Percentiles rank a stretch among this genome's conserved stretches.
Evolutionary conservation across 2,888 invertebrate genomes (phyloP).

Genomic region (Miltochrista miniata): DNA sequence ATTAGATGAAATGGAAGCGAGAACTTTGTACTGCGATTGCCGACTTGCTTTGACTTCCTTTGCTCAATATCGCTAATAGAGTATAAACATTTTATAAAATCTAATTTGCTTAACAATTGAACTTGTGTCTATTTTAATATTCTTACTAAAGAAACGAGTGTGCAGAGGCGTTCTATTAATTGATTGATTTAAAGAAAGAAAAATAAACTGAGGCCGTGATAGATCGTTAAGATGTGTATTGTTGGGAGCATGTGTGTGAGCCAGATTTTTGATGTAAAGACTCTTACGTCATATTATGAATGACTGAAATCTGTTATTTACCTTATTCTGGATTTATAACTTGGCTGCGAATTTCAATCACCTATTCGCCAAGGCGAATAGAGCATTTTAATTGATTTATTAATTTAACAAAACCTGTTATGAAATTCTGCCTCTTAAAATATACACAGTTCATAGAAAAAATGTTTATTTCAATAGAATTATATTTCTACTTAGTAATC

Average conservation of each 20-base stretch:
- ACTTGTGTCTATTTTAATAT: constrained; percentile 7
- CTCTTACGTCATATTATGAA: constrained; percentile 19
- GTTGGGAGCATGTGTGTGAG: constrained; percentile 20
- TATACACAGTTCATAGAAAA: too few relatives aligned
- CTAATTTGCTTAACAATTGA: not conserved
- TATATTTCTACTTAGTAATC: too few relatives aligned
- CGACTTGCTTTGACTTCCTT: constrained; percentile 5
- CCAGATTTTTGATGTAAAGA: constrained; percentile 25
- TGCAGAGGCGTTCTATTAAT: constrained; percentile 19
- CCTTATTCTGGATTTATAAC: not conserved
- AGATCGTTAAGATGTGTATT: constrained; percentile 28
- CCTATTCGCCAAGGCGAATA: too few relatives aligned
- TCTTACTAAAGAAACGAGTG: constrained; percentile 11
- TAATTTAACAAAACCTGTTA: too few relatives aligned
- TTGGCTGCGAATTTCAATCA: not conserved
- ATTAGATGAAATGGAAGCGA: constrained; percentile 25
- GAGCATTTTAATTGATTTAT: too few relatives aligned
- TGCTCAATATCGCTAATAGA: not conserved
- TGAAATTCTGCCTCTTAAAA: too few relatives aligned
- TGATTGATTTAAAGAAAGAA: constrained; percentile 30
- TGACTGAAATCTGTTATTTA: constrained; percentile 2
- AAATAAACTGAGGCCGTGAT: constrained; percentile 24
- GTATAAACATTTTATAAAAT: not conserved
- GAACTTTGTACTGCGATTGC: constrained; percentile 9
- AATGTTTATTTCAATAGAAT: too few relatives aligned